Evolutionary conservation across 1,140 invertebrate genomes (phyloP), one percentile per base, ranked within the genome.

Genomic region (Plutomurus gul): DNA sequence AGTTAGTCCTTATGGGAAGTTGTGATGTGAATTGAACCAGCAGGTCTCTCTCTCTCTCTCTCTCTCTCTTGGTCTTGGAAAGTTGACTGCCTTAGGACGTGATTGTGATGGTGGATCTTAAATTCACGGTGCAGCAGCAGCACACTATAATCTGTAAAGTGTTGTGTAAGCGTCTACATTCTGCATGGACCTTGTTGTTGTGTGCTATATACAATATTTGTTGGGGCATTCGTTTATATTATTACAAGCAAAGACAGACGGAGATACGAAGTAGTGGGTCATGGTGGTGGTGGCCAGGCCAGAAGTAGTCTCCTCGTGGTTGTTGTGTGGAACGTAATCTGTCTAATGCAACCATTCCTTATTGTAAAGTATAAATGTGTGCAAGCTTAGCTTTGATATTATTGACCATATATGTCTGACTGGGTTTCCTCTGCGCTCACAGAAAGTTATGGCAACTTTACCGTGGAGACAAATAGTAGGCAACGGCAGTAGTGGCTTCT

Each of bases 291-390:
- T 51, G 20, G 47, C 47, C 25, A 18, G 10, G 47, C 25, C 25
- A 51, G 20, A n/a, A 22, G 20, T 51, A 51, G 25, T 22, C 47
- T 51, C 20, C 47, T n/a, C n/a, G n/a, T n/a, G 40, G n/a, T 43
- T 8, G 40, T n/a, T 8, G 40, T 43, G 40, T 8, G 60, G 7
- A 70, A 70, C 16, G 60, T 70, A 70, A 70, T 70, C 60, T 70
- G 60, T 70, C 60, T 70, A 70, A 70, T 70, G 60, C 33, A 70
- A 16, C 60, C 60, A 70, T 70, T 33, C 13, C 60, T 70, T 18
- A 70, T 70, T 33, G 33, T 70, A 70, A 70, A 70, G 20, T 37
- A 70, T 70, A 70, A 70, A 33, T 70, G 60, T 51, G 47, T 51
- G 47, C 47, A 22, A 51, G 47, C 47, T 51, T 22, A 51, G 47